Base-by-base conservation (phyloP, 2,113 vertebrate genomes). In the Copsychus sechellarum region DNA sequence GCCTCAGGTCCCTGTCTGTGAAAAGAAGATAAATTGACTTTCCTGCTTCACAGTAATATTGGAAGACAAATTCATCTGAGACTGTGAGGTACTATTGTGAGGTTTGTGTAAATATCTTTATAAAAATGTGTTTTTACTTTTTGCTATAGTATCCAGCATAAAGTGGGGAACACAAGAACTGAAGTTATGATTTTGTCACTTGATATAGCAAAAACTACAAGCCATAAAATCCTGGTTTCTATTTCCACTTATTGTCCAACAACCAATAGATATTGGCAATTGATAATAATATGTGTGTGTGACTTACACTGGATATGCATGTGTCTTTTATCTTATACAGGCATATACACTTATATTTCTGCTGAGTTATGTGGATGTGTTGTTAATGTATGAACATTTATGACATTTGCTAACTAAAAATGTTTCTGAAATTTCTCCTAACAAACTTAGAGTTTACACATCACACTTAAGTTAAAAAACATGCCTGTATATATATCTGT, bases 11-110 rank as follows among this genome's bases (percentile, higher is more conserved):
- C 34, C 54, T 70, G 76, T 38, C 82, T 95, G 95, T 90, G 67
- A 86, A 94, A 94, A 86, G 79, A 94, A 93, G 96, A 95, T 92
- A 95, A 96, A 96, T 88, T 79, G 74, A 92, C 66, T 95, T 92
- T 54, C 28, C 50, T 31, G 66, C 58, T 93, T 92, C 76, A 77
- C 79, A 81, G 54, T 26, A 42, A 31, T 88, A 77, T 9, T 85
- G 86, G 57, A 70, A 90, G 74, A 94, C 45, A 86, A 94, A 95
- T 92, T 90, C 62, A 70, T 83, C 79, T 86, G n/a, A 51, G 79
- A 42, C 43, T 67, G 11, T 76, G 74, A 87, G 56, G 58, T 66
- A 54, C 29, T n/a, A 72, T 61, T 74, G 24, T 53, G 57, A 74
- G 22, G 25, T 51, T 81, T 72, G 12, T 58, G 14, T 60, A 85